Evolutionary conservation across 2,888 invertebrate species (phyloP), one percentile per base, ranked within the genome.

Genomic region (Globia sparganii): DNA sequence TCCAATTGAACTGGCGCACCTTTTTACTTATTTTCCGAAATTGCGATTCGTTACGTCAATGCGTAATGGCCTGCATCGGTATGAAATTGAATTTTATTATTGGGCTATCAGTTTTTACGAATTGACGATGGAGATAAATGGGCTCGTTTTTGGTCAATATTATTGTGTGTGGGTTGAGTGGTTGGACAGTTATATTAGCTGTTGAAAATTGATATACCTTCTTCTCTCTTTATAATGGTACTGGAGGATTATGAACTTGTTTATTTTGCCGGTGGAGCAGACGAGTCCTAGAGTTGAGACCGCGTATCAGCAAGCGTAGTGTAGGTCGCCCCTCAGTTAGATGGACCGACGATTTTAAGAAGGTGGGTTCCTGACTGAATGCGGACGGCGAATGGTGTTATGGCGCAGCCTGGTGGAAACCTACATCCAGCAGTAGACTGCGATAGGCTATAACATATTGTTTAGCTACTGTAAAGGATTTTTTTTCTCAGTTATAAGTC

Each of bases 21-120:
- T 91, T 89, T 89, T 90, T 86, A 88, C 86, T 87, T 90, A 90
- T 89, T 86, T 90, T 88, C 65, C 78, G 81, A 91, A 90, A 91
- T 89, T 89, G 84, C 80, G 87, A 75, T 82, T 85, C 86, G 79
- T 90, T 87, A 89, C 86, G 83, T 80, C 77, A 83, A 80, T 72
- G 81, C 80, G 79, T 79, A 84, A 86, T 86, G 75, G 72, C 71
- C 59, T 87, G 83, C 88, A 88, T 87, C 78, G 78, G 72, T 84
- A 80, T 83, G 78, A 80, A 82, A 86, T 87, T 80, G 81, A 85
- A 78, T 85, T 86, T 85, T 85, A 72, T 78, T 88, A 83, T 84
- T 85, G 85, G 86, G 72, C 78, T 73, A 85, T 77, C 74, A 72
- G 75, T 86, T 83, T 79, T 75, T 82, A 73, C 72, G 74, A 66